Base-by-base conservation (phyloP, 1,140 invertebrate genomes). In the Drosophila burlai region DNA sequence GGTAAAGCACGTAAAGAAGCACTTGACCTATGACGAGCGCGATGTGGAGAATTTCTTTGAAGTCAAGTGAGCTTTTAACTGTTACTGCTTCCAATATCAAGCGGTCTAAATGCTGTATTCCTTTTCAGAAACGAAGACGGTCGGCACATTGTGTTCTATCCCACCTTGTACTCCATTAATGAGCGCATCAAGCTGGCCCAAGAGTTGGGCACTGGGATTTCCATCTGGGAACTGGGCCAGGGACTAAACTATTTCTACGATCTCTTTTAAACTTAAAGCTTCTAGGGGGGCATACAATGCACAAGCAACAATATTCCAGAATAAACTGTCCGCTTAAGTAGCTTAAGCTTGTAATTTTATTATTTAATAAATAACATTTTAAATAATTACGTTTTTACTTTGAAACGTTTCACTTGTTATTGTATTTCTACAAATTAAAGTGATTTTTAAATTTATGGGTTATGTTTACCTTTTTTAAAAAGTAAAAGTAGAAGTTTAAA, bases 181-280 rank as follows among this genome's bases (percentile, higher is more conserved):
- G 94, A 95, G 84, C 94, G 98, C 79, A 93, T 99, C 16, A 95
- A 98, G 62, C 93, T 99, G 16, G 97, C 97, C 1, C 93, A 94
- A 78, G 94, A 97, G 91, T 93, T 98, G 24, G 96, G 96, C 9
- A 96, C 96, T 60, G 98, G 98, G 6, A 94, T 99, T 50, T 96
- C 98, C 0, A 97, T 99, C 90, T 99, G 98, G 98, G 98, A 99
- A 93, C 93, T 99, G 18, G 98, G 98, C 6, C 98, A 99, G 94
- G 98, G 98, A 42, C 93, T 99, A 9, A 96, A 98, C 94, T 99
- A 98, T 93, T 99, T 99, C 93, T 99, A 98, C 93, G 98, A 99
- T 95, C 94, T 99, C 80, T 94, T 99, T 75, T 98, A 95, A 96
- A 74, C 1, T 34, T n/a, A n/a, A n/a, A 57, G 21, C 46, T 61